These are phyloP conservation scores for Bombus sylvicola DNA, from an alignment of 1,140 invertebrate genomes.

Conservation along the genomic window DNA sequence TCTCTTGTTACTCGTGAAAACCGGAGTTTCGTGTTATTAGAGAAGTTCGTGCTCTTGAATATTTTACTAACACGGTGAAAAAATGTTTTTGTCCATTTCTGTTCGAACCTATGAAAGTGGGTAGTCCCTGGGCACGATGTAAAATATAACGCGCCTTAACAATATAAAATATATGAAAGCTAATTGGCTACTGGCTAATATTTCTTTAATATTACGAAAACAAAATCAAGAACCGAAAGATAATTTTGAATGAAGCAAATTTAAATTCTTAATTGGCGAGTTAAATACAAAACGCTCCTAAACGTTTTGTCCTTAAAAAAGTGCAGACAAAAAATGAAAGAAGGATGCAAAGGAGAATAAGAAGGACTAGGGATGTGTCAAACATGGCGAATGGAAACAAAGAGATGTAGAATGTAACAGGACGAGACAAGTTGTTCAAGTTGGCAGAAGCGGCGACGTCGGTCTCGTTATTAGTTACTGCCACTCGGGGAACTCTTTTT, in stretches of 20 bases:
- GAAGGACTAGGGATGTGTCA: not conserved
- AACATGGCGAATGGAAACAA: slow-evolving; percentile 7
- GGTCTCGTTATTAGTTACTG: slow-evolving; percentile 48
- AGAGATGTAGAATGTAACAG: slow-evolving; percentile 34
- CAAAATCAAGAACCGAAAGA: not conserved
- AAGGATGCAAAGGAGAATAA: not conserved
- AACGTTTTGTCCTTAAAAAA: not conserved
- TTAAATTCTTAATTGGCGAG: not conserved
- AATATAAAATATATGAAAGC: not conserved
- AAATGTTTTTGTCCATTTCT: slow-evolving; percentile 30
- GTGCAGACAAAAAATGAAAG: not conserved
- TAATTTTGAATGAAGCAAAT: not conserved
- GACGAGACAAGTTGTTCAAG: slow-evolving; percentile 45
- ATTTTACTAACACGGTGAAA: slow-evolving; percentile 26
- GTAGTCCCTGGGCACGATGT: slow-evolving; percentile 1
- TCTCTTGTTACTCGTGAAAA: slow-evolving; percentile 23
- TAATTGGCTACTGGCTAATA: slow-evolving; percentile 7
- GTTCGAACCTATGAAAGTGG: slow-evolving; percentile 11
- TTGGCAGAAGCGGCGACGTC: slow-evolving; percentile 16
- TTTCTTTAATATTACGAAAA: not conserved
- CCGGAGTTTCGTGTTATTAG: slow-evolving; percentile 39
- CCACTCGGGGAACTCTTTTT: slow-evolving; percentile 34
- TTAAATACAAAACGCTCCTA: not conserved
- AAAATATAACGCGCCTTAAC: not conserved
- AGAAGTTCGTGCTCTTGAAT: slow-evolving; percentile 40